Base-by-base conservation (phyloP, 1,140 invertebrate species). In the Aplysia californica region DNA sequence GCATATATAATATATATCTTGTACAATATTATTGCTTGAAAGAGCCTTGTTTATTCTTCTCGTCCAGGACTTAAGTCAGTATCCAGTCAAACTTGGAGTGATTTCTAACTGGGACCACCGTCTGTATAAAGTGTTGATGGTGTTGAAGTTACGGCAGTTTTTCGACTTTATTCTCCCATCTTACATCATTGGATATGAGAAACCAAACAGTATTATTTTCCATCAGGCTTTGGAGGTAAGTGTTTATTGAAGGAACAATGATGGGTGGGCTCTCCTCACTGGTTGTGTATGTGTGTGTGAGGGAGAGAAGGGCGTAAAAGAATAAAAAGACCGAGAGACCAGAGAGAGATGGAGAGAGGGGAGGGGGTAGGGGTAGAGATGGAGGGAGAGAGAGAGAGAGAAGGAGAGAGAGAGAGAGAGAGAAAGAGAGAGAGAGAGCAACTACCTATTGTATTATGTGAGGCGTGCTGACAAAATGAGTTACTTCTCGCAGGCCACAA, bases 71-170 rank as follows among this genome's bases (percentile, higher is more conserved):
- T 78, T 97, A 31, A 84, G 82, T 35, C 73, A 80, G 20, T 79
- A 77, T 35, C 76, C 78, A 6, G 36, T 91, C 2, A 84, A 83
- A 65, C 18, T 91, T 4, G 96, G 96, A 23, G 92, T 96, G 0
- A 93, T 97, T 79, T 96, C 95, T 20, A 98, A 98, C 90, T 96
- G 94, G 91, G 96, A 97, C 90, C 93, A 95, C 61, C 91, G 95
- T 70, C 89, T 97, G 0, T 90, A 93, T 66, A 89, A 90, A 2
- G 92, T 96, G 72, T 89, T 97, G 33, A 70, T 86, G 2, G 93
- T 93, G 77, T 90, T 93, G 18, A 92, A 92, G 33, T 87, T 97
- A 4, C 84, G 90, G 58, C 86, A 92, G 35, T 94, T 93, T 84
- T 96, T 97, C 90, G 91, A 94, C 80, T 97, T 97, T 90, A 90